phyloP scores from a whole-genome alignment of 1,140 invertebrate genomes.

The Bombus cullumanus region DNA sequence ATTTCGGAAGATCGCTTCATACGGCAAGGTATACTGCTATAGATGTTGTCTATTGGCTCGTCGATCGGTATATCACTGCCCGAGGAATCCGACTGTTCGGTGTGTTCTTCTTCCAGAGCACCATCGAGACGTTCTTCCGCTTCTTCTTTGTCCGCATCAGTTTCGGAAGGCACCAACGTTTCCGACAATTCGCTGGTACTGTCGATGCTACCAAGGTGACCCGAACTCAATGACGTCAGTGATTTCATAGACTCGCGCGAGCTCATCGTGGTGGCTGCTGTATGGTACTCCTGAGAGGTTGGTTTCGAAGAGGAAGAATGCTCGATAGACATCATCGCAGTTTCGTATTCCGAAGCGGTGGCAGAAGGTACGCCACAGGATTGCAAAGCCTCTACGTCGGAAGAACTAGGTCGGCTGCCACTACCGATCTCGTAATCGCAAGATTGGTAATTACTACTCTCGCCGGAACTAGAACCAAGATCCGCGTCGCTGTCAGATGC shows the following conservation, averaged over 20 bases:
- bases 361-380: slow-evolving; percentile 83
- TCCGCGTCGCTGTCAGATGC: slow-evolving; percentile 83
- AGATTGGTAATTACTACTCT: slow-evolving; percentile 95
- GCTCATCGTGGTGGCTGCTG: slow-evolving; percentile 91
- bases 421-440: slow-evolving; percentile 90
- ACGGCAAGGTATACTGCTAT: slow-evolving; percentile 83
- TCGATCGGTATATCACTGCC: slow-evolving; percentile 70
- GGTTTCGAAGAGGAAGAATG: slow-evolving; percentile 87
- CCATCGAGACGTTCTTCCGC: slow-evolving; percentile 74
- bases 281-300: slow-evolving; percentile 92
- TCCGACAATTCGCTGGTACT: slow-evolving; percentile 93
- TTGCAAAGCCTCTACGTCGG: slow-evolving; percentile 90
- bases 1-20: slow-evolving; percentile 96
- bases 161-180: slow-evolving; percentile 92
- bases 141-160: slow-evolving; percentile 84
- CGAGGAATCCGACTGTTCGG: slow-evolving; percentile 74
- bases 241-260: slow-evolving; percentile 95
- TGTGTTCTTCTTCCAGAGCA: slow-evolving; percentile 68
- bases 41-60: slow-evolving; percentile 65
- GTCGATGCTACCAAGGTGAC: slow-evolving; percentile 93
- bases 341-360: slow-evolving; percentile 93
- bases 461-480: slow-evolving; percentile 92
- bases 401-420: slow-evolving; percentile 91
- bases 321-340: slow-evolving; percentile 91
- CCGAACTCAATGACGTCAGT: slow-evolving; percentile 93